phyloP scores from a whole-genome alignment of 2,888 invertebrate species.

The Diplazon laetatorius region DNA sequence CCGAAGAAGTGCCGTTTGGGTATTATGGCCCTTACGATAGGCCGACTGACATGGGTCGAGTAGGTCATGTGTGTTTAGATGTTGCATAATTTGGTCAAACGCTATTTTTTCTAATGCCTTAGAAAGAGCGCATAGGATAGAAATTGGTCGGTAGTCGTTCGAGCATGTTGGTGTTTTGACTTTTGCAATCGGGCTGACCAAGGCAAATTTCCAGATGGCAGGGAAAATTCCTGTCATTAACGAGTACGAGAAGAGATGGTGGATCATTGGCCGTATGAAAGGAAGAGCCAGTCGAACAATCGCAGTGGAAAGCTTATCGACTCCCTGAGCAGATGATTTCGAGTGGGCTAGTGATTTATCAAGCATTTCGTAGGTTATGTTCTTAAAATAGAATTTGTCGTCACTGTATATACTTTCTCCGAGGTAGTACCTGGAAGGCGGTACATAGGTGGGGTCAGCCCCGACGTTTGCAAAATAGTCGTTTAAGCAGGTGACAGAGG shows the following conservation, averaged over 20 bases:
- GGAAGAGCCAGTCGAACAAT: slow-evolving; percentile 12
- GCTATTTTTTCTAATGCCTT: slow-evolving; percentile 66
- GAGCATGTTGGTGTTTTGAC: slow-evolving; percentile 39
- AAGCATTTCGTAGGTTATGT: slow-evolving; percentile 15
- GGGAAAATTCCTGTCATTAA: slow-evolving; percentile 39
- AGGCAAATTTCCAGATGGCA: slow-evolving; percentile 67
- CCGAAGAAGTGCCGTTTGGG: slow-evolving; percentile 69
- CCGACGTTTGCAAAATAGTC: neutral
- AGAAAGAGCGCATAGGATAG: slow-evolving; percentile 65
- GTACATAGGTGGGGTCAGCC: neutral
- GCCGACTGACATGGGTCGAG: slow-evolving; percentile 70
- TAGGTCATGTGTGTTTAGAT: slow-evolving; percentile 65
- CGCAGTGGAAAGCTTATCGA: neutral
- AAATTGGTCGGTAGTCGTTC: slow-evolving; percentile 70
- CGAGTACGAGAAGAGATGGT: slow-evolving; percentile 17
- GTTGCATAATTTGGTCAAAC: slow-evolving; percentile 60
- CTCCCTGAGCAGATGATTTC: neutral
- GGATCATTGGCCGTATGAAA: slow-evolving; percentile 28
- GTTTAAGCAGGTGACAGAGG: neutral
- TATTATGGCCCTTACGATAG: slow-evolving; percentile 65
- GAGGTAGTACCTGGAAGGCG: neutral
- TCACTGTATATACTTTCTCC: slow-evolving; percentile 12
- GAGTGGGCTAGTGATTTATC: neutral
- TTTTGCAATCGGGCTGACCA: slow-evolving; percentile 69
- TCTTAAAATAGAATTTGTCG: slow-evolving; percentile 1